Percentiles rank a stretch among this genome's conserved stretches.
Evolutionary conservation across 2,888 invertebrate genomes (phyloP).

Genomic region (Drosophila mercatorum): DNA sequence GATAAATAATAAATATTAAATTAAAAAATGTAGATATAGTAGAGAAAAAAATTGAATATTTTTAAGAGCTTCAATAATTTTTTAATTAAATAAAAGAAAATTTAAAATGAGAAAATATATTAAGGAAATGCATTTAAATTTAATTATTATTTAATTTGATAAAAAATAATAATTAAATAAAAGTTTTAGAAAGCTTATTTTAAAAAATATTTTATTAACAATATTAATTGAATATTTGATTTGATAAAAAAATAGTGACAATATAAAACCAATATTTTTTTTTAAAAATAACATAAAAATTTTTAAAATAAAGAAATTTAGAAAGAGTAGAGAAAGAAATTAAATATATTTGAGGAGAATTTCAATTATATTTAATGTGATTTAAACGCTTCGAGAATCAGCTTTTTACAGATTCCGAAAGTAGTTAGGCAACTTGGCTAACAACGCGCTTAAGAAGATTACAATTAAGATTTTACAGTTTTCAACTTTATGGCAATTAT

Average conservation of each 20-base stretch:
- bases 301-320: too few relatives aligned
- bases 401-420: slow-evolving; percentile 11
- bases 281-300: too few relatives aligned
- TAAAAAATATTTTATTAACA: too few relatives aligned
- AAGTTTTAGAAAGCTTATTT: too few relatives aligned
- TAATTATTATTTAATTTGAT: too few relatives aligned
- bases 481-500: slow-evolving; percentile 32
- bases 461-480: slow-evolving; percentile 45
- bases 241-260: too few relatives aligned
- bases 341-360: neutral
- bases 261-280: too few relatives aligned
- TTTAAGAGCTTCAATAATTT: neutral
- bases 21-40: neutral
- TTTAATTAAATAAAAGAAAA: neutral
- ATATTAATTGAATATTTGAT: too few relatives aligned
- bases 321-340: too few relatives aligned
- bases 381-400: neutral
- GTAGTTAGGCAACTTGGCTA: slow-evolving; percentile 12
- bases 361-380: slow-evolving; percentile 3
- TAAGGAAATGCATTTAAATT: too few relatives aligned
- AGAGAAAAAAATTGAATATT: too few relatives aligned
- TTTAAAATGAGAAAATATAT: too few relatives aligned
- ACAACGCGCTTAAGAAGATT: slow-evolving; percentile 8
- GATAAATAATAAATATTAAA: neutral
- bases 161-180: neutral